Evolutionary conservation across 2,797 vertebrate genomes (phyloP), one percentile per base, ranked within the genome.

Genomic region (Pipistrellus kuhlii): DNA sequence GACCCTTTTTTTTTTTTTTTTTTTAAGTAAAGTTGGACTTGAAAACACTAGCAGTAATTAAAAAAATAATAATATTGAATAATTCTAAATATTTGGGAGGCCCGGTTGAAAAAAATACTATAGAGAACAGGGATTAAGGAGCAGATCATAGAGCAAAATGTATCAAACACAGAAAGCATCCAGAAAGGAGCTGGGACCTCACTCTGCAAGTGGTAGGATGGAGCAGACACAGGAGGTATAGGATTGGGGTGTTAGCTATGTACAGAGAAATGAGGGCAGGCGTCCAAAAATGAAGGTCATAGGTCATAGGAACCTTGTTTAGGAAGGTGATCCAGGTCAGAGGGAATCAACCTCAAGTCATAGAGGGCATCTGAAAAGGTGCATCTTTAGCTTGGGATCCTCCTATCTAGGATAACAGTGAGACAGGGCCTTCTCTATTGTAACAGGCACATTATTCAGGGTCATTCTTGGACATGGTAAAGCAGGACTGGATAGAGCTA

Each of bases 1-100:
- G 17, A 78, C 91, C 86, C 88, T 93, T 95, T 94, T 69, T 8
- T 41, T 18, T 44, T 12, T 30, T 44, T 51, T 80, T 59, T 85
- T 25, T 18, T 7, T 8, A 95, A 90, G 66, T 55, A 57, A 96
- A 85, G 55, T 95, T 88, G 78, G 48, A 80, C 66, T 97, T 94
- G 57, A 23, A 85, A 95, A 92, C 73, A 94, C 44, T 85, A 76
- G 64, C 48, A 51, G 62, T 88, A 44, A 96, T 57, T 75, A 78
- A 89, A 32, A 32, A 53, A 95, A 41, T 41, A 41, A 41, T 41
- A 94, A 91, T n/a, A n/a, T n/a, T n/a, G n/a, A n/a, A n/a, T 53
- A 94, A 78, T 86, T 91, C 69, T 87, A 88, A 92, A 44, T 48
- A 72, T 48, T 46, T 25, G 46, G 81, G 35, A 95, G 59, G 23